A percentile compares a stretch with the other conserved stretches of the same genome.
phyloP scores from a whole-genome alignment of 2,888 invertebrate species.

The Eupithecia subumbrata region DNA sequence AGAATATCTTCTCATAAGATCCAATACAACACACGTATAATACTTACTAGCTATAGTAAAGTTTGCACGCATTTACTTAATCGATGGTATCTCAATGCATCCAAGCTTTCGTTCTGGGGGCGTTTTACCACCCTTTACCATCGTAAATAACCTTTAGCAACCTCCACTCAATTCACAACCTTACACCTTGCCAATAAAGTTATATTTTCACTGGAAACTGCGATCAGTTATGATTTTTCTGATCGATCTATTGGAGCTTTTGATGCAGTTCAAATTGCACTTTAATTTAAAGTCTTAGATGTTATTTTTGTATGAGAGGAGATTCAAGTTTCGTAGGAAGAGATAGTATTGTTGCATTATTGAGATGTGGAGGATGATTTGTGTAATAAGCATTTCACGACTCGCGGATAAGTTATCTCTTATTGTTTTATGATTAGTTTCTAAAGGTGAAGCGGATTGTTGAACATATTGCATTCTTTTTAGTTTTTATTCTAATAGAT shows the following conservation, averaged over 20 bases:
- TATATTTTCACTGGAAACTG: constrained; percentile 44
- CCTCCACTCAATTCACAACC: constrained; percentile 48
- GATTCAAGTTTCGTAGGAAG: constrained; percentile 44
- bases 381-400: constrained; percentile 69
- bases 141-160: constrained; percentile 60
- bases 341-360: constrained; percentile 76
- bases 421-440: constrained; percentile 42
- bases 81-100: constrained; percentile 54
- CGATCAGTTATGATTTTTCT: constrained; percentile 45
- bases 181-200: constrained; percentile 48
- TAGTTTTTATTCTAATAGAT: no score
- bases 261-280: constrained; percentile 43
- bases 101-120: constrained; percentile 63
- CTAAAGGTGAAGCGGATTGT: constrained; percentile 13
- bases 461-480: not conserved
- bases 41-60: constrained; percentile 36
- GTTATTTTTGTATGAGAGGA: constrained; percentile 45
- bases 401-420: constrained; percentile 42
- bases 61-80: constrained; percentile 70
- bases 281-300: constrained; percentile 41
- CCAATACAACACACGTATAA: not conserved
- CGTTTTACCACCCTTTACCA: constrained; percentile 65
- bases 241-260: constrained; percentile 38
- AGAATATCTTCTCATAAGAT: not conserved
- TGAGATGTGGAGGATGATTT: constrained; percentile 72